Evolutionary conservation across 2,797 vertebrate species (phyloP).

Genomic region (Halcyon badia): DNA sequence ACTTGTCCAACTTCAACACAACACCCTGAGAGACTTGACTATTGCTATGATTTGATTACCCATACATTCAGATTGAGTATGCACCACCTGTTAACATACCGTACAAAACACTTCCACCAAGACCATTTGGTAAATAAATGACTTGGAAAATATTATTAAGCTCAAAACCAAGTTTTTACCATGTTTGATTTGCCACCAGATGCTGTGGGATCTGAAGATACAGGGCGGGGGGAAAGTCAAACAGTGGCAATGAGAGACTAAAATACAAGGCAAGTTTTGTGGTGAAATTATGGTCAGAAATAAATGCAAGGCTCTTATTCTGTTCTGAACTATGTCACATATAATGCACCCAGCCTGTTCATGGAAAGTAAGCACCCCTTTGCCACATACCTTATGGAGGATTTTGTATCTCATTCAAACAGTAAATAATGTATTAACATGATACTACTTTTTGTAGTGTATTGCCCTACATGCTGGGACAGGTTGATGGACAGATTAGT

Average conservation of each 20-base stretch:
- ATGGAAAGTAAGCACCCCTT: background rate
- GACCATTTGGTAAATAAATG: conserved; percentile 67
- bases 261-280: background rate
- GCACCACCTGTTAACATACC: conserved; percentile 35
- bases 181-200: conserved; percentile 61
- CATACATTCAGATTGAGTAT: background rate
- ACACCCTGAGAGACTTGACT: background rate
- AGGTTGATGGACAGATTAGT: background rate
- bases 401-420: background rate
- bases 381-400: background rate
- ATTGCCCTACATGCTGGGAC: background rate
- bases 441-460: background rate
- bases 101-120: conserved; percentile 45
- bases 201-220: conserved; percentile 30
- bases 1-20: background rate
- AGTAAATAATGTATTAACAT: background rate
- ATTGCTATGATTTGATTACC: background rate
- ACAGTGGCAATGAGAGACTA: background rate
- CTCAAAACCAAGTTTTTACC: conserved; percentile 27
- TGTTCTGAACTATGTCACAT: background rate
- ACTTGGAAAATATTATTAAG: conserved; percentile 66
- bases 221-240: background rate
- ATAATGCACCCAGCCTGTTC: background rate
- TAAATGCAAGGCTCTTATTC: background rate
- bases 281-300: background rate